Evolutionary conservation across 2,888 invertebrate genomes (phyloP).

Genomic region (Cataglyphis rosenhaueri): DNA sequence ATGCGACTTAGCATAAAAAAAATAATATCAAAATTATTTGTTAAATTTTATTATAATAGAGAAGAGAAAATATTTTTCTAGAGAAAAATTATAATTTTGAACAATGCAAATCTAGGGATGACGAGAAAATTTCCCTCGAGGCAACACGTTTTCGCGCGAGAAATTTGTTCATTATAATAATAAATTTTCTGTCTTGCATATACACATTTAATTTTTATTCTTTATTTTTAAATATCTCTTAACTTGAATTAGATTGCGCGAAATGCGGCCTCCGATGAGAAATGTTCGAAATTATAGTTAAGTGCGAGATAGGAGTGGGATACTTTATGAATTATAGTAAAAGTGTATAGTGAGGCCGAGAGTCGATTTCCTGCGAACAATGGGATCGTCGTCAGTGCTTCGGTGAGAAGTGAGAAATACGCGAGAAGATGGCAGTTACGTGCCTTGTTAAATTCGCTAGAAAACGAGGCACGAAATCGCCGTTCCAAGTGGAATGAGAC

Average conservation of each 20-base stretch:
- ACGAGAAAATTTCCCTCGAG: not conserved
- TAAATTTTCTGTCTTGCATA: not conserved
- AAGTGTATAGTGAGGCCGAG: conserved; percentile 30
- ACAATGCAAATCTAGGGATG: not conserved
- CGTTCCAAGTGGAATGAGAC: not conserved
- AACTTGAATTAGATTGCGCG: not conserved
- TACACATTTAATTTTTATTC: not conserved
- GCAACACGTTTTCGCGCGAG: not conserved
- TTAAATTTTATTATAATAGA: not conserved
- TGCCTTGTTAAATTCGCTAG: conserved; percentile 38
- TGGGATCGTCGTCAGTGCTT: conserved; percentile 16
- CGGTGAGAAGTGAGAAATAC: conserved; percentile 43
- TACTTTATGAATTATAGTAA: conserved; percentile 22
- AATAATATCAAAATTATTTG: not conserved
- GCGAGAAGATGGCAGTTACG: conserved; percentile 38
- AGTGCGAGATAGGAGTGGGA: conserved; percentile 7
- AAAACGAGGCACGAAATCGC: conserved; percentile 22
- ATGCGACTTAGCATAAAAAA: not conserved
- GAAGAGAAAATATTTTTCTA: not conserved
- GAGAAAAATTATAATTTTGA: not conserved
- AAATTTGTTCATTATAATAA: conserved; percentile 11
- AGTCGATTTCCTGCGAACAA: conserved; percentile 49
- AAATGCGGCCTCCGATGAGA: conserved; percentile 19
- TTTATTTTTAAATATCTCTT: not conserved
- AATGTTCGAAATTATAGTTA: conserved; percentile 22